Base-by-base conservation (phyloP, 2,113 vertebrate species). In the Megaceryle torquata region DNA sequence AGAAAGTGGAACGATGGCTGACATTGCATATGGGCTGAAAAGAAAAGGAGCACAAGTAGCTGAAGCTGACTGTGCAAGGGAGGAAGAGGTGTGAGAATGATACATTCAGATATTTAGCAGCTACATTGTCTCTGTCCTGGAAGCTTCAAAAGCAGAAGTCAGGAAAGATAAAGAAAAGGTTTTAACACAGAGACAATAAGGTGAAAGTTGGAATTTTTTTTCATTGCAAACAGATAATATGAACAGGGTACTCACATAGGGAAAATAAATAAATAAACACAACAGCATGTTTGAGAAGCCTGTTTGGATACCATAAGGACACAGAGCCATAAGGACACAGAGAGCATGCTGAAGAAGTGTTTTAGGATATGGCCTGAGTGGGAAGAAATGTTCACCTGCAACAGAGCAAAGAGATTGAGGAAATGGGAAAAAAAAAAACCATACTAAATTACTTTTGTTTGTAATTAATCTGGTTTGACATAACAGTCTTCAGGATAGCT, bases 271-370 rank as follows among this genome's bases (percentile, higher is more conserved):
- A 50, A 24, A 24, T 12, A 50, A 21, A 22, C 39, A 41, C 28
- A 67, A 26, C 6, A 61, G 46, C 0, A 1, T 25, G 11, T 59
- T 67, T 83, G 25, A 54, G 37, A 91, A 82, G 39, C 69, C 3
- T 1, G 44, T 69, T 50, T 85, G 25, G 19, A 39, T 31, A 82
- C 51, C 69, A 17, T 57, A 76, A 26, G 19, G 24, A 31, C 4
- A 16, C 1, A 48, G 0, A 43, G 11, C 51, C 69, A 17, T 57
- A 76, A 26, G 19, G 24, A 31, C 4, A 16, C 1, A 48, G 0
- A 43, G 11, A 56, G 2, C 15, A 17, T 1, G 3, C 3, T 86
- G 51, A 92, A 41, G 9, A 74, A 22, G 11, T 50, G 21, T 26
- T 92, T 76, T 74, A 87, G 15, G 10, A 29, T 61, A 68, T 13